phyloP scores from a whole-genome alignment of 2,888 invertebrate genomes.

The Plusia festucae region DNA sequence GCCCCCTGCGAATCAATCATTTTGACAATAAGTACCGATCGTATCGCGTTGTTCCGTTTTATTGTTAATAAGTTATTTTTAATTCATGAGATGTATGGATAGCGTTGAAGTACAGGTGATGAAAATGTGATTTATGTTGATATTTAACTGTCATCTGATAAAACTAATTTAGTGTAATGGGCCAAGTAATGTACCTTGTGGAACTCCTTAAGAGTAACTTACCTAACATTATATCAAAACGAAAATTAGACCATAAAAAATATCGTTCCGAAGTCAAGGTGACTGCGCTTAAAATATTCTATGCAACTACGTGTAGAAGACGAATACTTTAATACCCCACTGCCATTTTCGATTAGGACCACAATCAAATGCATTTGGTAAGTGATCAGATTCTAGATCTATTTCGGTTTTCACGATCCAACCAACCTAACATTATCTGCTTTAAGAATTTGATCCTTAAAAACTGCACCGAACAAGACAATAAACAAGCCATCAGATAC shows the following conservation, averaged over 20 bases:
- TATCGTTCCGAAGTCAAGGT: too few species aligned
- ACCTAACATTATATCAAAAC: neutral
- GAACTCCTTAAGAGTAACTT: neutral
- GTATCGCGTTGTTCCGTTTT: constrained; percentile 54
- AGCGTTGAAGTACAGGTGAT: constrained; percentile 8
- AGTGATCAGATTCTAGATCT: neutral
- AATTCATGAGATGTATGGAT: constrained; percentile 47
- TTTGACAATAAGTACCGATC: constrained; percentile 59
- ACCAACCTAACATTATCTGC: neutral
- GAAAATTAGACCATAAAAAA: too few species aligned
- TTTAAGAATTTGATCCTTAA: neutral
- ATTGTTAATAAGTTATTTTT: constrained; percentile 58
- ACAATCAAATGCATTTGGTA: neutral
- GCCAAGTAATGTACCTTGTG: neutral
- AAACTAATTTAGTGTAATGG: neutral
- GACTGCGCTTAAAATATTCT: too few species aligned
- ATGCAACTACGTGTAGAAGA: too few species aligned
- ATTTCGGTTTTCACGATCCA: neutral
- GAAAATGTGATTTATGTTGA: constrained; percentile 14
- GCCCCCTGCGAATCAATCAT: constrained; percentile 63
- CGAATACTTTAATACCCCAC: neutral
- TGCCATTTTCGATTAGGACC: neutral
- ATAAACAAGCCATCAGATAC: neutral
- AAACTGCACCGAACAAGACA: neutral
- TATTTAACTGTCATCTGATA: neutral